These are phyloP conservation scores for Sitodiplosis mosellana DNA, from an alignment of 1,140 invertebrate genomes.

Conservation along the genomic window DNA sequence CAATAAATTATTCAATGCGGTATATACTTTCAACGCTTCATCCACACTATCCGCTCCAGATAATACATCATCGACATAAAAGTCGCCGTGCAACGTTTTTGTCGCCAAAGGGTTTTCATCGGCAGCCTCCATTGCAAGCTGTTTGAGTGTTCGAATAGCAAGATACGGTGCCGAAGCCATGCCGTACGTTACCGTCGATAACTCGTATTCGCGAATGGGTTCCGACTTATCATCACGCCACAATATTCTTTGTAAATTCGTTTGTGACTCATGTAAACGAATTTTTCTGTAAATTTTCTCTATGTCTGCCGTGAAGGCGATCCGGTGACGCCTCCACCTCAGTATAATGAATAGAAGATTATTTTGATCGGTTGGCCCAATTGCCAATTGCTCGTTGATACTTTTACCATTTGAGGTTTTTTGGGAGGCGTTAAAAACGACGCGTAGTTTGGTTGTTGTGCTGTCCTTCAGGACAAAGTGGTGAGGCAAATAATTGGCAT, in stretches of 20 bases:
- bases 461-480: slow-evolving; percentile 11
- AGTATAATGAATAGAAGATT: neutral
- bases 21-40: slow-evolving; percentile 4
- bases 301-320: slow-evolving; percentile 5
- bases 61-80: slow-evolving; percentile 28
- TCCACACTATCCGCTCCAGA: slow-evolving; percentile 13
- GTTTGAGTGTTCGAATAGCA: slow-evolving; percentile 18
- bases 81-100: slow-evolving; percentile 7
- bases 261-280: slow-evolving; percentile 7
- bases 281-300: slow-evolving; percentile 16
- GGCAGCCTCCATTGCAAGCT: slow-evolving; percentile 15
- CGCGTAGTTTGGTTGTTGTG: slow-evolving; percentile 10
- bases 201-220: slow-evolving; percentile 8
- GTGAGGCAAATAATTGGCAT: slow-evolving; percentile 11
- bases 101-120: slow-evolving; percentile 7
- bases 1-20: slow-evolving; percentile 9
- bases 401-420: neutral
- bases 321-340: neutral
- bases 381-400: neutral
- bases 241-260: slow-evolving; percentile 10
- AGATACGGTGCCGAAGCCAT: slow-evolving; percentile 16
- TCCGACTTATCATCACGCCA: slow-evolving; percentile 8
- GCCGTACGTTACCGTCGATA: slow-evolving; percentile 19
- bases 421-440: slow-evolving; percentile 11
- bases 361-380: neutral